Base-by-base conservation (phyloP, 2,797 vertebrate species). In the Crypturellus tataupa region DNA sequence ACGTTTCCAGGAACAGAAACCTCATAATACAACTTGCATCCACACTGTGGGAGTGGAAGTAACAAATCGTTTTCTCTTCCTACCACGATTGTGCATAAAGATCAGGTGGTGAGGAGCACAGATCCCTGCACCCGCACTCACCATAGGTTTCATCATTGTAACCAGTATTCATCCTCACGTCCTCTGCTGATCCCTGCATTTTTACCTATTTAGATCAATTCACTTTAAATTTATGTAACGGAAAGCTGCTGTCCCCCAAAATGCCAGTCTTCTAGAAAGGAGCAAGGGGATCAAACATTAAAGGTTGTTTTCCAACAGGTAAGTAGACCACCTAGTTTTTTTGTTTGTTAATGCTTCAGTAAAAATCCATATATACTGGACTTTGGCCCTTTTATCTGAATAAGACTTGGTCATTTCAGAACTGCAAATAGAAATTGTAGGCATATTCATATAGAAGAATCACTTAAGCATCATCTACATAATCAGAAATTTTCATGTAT, bases 401-500 rank as follows among this genome's bases (percentile, higher is more conserved):
- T 67, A 77, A 87, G 56, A 80, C 40, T 6, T 51, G 14, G 2
- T 71, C 51, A 70, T 76, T 73, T 53, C 59, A 35, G 87, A 94
- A 81, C n/a, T 77, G 49, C 60, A 85, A 81, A 58, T 19, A 68
- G 47, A 85, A 86, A 21, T n/a, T 62, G 65, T 40, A 7, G 37
- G 16, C 68, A 71, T 39, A 63, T 29, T 21, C 62, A 80, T 80
- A 84, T 24, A 81, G 87, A 86, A n/a, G 15, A 78, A 90, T 72
- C 71, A 83, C 51, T 67, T 79, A 87, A 71, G 58, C 20, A 46
- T 51, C 80, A 80, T 29, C 40, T 67, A 53, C 15, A 60, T 39
- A 59, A 89, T 16, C 73, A 67, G 55, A 51, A 9, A 65, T 82
- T 87, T 93, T 89, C 94, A 80, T 85, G 56, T 33, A 49, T 85